phyloP scores from a whole-genome alignment of 2,888 invertebrate genomes.

The Brachynemurus nebulosus region DNA sequence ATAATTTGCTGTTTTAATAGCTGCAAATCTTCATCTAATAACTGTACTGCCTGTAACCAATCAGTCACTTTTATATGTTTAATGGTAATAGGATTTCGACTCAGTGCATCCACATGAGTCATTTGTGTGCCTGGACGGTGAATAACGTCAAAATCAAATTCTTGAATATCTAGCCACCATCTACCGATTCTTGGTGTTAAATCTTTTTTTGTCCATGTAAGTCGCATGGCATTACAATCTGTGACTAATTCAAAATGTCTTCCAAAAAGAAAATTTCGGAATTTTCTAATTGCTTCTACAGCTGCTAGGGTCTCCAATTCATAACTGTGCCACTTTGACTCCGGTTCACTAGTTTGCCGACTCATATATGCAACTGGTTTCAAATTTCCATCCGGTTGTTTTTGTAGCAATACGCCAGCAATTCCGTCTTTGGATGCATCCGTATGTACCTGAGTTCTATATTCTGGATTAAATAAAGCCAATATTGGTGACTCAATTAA shows the following conservation, averaged over 20 bases:
- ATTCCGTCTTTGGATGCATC: neutral
- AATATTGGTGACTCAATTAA: too few relatives aligned
- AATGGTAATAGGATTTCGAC: constrained; percentile 16
- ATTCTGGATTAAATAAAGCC: too few relatives aligned
- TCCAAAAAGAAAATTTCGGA: too few relatives aligned
- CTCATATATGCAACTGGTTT: constrained; percentile 1
- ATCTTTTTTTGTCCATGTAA: constrained; percentile 12
- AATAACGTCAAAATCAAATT: constrained; percentile 5
- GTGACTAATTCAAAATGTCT: constrained; percentile 15
- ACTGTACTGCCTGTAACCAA: constrained; percentile 11
- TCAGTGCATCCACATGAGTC: too few relatives aligned
- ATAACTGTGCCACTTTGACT: neutral
- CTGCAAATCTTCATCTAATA: constrained; percentile 8
- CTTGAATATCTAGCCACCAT: too few relatives aligned
- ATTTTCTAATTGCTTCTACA: constrained; percentile 7
- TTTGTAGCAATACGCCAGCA: too few relatives aligned
- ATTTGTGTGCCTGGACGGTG: neutral
- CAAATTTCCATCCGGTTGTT: constrained; percentile 2
- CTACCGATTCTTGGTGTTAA: constrained; percentile 15
- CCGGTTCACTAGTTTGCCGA: neutral
- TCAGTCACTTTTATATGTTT: too few relatives aligned
- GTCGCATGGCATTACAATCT: constrained; percentile 17
- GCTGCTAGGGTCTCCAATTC: neutral
- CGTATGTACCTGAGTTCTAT: too few relatives aligned
- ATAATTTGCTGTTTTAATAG: neutral